A percentile compares a stretch with the other conserved stretches of the same genome.
phyloP scores from a whole-genome alignment of 2,888 invertebrate genomes.

The Ctenicera cuprea region DNA sequence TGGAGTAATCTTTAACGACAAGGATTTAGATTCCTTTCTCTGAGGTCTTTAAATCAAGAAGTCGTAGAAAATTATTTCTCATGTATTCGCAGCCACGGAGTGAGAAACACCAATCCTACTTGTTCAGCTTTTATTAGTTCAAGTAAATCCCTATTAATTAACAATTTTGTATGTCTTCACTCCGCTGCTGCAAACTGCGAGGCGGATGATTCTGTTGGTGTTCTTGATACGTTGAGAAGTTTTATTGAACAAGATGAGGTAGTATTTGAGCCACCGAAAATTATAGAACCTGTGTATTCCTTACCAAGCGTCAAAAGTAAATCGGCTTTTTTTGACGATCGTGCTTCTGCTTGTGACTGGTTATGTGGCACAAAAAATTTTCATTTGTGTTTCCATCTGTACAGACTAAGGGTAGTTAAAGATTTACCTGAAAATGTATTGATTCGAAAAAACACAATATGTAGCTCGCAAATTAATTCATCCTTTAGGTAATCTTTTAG shows the following conservation, averaged over 20 bases:
- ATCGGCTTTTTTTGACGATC: background rate
- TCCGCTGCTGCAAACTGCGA: slow-evolving; percentile 53
- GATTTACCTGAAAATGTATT: slow-evolving; percentile 5
- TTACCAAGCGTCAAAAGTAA: background rate
- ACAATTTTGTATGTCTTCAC: slow-evolving; percentile 52
- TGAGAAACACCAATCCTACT: slow-evolving; percentile 19
- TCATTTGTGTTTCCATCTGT: background rate
- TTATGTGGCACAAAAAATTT: slow-evolving; percentile 3
- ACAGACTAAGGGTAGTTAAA: background rate
- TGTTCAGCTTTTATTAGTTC: slow-evolving; percentile 44
- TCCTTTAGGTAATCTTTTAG: background rate
- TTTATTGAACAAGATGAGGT: slow-evolving; percentile 5
- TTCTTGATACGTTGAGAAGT: slow-evolving; percentile 3
- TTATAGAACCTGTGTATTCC: background rate
- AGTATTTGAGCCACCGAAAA: background rate
- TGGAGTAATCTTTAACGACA: background rate
- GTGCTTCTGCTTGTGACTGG: slow-evolving; percentile 10
- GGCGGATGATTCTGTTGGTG: slow-evolving; percentile 37
- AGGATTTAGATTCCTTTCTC: slow-evolving; percentile 6
- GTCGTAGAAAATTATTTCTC: slow-evolving; percentile 41
- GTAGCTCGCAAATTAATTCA: background rate
- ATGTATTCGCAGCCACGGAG: slow-evolving; percentile 2
- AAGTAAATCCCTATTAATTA: slow-evolving; percentile 52
- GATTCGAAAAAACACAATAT: background rate
- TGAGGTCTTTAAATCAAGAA: background rate